phyloP scores from a whole-genome alignment of 2,797 vertebrate species.

The Oreochromis mossambicus region DNA sequence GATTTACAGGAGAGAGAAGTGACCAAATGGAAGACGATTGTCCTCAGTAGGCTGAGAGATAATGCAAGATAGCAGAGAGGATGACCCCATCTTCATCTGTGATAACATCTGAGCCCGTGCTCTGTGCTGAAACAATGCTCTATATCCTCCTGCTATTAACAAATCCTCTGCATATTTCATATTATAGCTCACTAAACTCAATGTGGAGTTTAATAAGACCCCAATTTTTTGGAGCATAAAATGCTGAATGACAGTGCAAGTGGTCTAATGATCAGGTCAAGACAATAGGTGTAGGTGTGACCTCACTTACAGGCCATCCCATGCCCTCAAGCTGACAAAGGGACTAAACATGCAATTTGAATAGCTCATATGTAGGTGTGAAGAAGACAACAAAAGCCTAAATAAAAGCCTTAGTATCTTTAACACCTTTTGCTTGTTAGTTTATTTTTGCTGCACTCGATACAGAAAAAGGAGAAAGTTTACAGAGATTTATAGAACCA shows the following conservation, averaged over 20 bases:
- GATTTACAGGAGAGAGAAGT: conserved; percentile 63
- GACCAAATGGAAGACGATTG: conserved; percentile 58
- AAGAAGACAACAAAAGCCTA: conserved; percentile 65
- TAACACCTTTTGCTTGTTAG: conserved; percentile 72
- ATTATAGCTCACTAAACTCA: not conserved
- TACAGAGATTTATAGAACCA: not conserved
- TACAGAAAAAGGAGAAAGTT: not conserved
- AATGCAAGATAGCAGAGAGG: conserved; percentile 35
- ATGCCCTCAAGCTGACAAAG: conserved; percentile 68
- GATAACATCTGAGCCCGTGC: not conserved
- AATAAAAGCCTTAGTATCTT: conserved; percentile 56
- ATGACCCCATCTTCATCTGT: conserved; percentile 17
- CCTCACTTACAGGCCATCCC: conserved; percentile 66
- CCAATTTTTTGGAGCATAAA: not conserved
- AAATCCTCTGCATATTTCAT: not conserved
- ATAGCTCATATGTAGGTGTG: conserved; percentile 64
- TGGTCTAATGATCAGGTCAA: conserved; percentile 55
- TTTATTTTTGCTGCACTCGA: conserved; percentile 62
- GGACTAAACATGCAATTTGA: conserved; percentile 64
- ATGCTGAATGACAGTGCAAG: conserved; percentile 3
- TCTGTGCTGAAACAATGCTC: not conserved
- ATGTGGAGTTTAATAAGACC: not conserved
- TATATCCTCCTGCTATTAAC: not conserved
- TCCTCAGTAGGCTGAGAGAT: conserved; percentile 38
- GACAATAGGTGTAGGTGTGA: conserved; percentile 71